Percentiles rank a stretch among this genome's conserved stretches.
These are phyloP conservation scores for Tautogolabrus adspersus DNA, from an alignment of 2,113 vertebrate species.

Conservation along the genomic window DNA sequence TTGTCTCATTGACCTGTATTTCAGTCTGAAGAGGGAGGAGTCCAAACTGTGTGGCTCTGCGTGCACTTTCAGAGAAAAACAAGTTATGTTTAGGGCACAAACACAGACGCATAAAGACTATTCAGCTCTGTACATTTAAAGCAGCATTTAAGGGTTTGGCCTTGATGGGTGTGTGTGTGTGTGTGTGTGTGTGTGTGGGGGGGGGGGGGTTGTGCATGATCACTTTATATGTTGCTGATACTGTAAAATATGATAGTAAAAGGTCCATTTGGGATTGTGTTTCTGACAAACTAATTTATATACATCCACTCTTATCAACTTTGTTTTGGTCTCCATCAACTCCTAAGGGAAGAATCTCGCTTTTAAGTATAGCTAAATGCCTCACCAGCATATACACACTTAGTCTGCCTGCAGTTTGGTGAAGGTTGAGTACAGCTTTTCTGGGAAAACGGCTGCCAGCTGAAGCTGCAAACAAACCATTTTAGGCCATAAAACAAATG, in stretches of 20 bases:
- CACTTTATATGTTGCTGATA: not conserved
- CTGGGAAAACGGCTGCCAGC: not conserved
- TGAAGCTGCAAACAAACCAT: not conserved
- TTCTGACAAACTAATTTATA: too few relatives aligned
- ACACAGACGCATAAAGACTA: not conserved
- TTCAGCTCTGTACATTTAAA: not conserved
- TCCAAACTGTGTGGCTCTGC: slow-evolving; percentile 7
- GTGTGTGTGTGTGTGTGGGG: too few relatives aligned
- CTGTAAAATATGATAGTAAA: not conserved
- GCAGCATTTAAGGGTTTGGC: not conserved
- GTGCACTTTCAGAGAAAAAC: slow-evolving; percentile 40
- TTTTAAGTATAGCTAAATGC: not conserved
- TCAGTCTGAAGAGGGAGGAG: slow-evolving; percentile 31
- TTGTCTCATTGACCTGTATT: slow-evolving; percentile 41
- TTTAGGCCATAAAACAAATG: not conserved
- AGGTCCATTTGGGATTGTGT: too few relatives aligned
- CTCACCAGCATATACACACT: not conserved
- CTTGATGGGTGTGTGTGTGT: too few relatives aligned
- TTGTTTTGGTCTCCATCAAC: not conserved
- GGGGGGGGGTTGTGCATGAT: too few relatives aligned
- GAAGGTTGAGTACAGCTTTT: too few relatives aligned
- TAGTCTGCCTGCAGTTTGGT: not conserved
- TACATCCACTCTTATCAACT: not conserved
- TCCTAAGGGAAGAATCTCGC: not conserved
- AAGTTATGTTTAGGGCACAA: slow-evolving; percentile 14